Base-by-base conservation (phyloP, 2,797 vertebrate species). In the Tauraco hartlaubi region DNA sequence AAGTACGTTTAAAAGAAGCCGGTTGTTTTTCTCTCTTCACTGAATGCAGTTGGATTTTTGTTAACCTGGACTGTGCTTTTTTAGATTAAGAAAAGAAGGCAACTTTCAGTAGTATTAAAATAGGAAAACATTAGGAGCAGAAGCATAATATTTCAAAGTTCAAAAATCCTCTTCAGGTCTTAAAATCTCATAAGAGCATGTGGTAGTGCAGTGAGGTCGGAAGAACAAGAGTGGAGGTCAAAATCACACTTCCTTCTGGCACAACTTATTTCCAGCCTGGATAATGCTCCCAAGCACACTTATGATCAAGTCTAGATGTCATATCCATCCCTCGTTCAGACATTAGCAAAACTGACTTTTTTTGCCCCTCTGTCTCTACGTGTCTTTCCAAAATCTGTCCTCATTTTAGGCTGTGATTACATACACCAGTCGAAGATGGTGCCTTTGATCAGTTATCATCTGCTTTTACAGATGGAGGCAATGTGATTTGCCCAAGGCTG, bases 361-460 rank as follows among this genome's bases (percentile, higher is more conserved):
- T 78, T 93, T 15, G 2, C 10, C 19, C 10, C 9, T 1, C 31
- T 77, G 21, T 75, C 20, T 73, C 37, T 63, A 6, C 35, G 9
- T 52, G 35, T 44, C 33, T 62, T 94, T 94, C 62, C 25, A 85
- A 87, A 92, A 85, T 80, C 58, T 90, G 58, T 55, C 73, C 89
- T 81, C 31, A 37, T 92, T 94, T 96, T 80, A 90, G 69, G 28
- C 61, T 78, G 71, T 0, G 5, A 88, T 86, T 94, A 58, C 48
- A 86, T 61, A 90, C 51, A 73, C 23, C 74, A 81, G 35, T 92
- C 46, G 75, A 75, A 86, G 62, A 87, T 59, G 31, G 46, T 85
- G 52, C 75, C 77, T 96, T 95, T 96, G 88, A 95, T 97, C 94
- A 90, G 62, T 87, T 86, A 92, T 84, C 90, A 84, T 96, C 79